phyloP scores from a whole-genome alignment of 2,888 invertebrate genomes.

The Cerceris ruficornis region DNA sequence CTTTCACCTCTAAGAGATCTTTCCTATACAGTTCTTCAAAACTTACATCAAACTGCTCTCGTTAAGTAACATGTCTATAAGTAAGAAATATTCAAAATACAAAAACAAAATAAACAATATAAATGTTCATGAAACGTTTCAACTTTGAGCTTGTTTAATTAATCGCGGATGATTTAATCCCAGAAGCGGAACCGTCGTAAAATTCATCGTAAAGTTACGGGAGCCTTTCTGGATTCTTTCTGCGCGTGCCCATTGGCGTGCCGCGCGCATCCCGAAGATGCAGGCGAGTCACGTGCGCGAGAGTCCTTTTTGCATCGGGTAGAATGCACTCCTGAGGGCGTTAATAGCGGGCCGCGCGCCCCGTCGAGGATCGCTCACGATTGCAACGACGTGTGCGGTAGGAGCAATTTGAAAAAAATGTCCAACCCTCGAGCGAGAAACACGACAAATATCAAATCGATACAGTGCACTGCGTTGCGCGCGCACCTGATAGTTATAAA shows the following conservation, averaged over 20 bases:
- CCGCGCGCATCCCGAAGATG: conserved; percentile 2
- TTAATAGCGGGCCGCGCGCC: conserved; percentile 22
- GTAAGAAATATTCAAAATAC: too few relatives aligned
- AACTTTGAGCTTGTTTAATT: too few relatives aligned
- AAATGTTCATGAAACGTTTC: too few relatives aligned
- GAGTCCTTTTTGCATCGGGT: not conserved
- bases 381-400: conserved; percentile 2
- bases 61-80: too few relatives aligned
- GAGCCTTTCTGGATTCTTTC: too few relatives aligned
- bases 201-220: too few relatives aligned
- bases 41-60: too few relatives aligned
- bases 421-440: conserved; percentile 56
- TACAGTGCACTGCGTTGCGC: conserved; percentile 65
- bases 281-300: not conserved
- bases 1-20: not conserved
- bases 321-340: conserved; percentile 23
- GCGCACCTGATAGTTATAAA: conserved; percentile 63
- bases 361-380: not conserved
- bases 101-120: too few relatives aligned
- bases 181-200: too few relatives aligned
- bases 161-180: too few relatives aligned
- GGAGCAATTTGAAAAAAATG: conserved; percentile 52
- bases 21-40: not conserved
- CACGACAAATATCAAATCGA: conserved; percentile 74
- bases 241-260: not conserved